Percentiles rank a stretch among this genome's conserved stretches.
Evolutionary conservation across 1,140 invertebrate genomes (phyloP).

Genomic region (Diplogasteroides magnus): DNA sequence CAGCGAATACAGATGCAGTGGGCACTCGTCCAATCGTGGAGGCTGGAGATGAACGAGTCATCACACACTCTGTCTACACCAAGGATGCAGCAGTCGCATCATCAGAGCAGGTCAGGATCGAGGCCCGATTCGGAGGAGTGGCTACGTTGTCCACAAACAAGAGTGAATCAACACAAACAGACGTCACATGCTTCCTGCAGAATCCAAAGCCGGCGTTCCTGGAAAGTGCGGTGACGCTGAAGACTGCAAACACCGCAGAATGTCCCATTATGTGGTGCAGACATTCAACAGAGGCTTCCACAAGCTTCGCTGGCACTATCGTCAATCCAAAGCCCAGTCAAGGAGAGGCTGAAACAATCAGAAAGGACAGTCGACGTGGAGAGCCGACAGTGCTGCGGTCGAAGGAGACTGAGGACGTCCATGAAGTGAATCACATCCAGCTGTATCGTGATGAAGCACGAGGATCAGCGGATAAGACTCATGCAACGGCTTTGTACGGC

Average conservation of each 20-base stretch:
- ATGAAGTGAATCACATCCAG: conserved; percentile 6
- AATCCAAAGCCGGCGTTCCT: not conserved
- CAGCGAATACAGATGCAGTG: conserved; percentile 14
- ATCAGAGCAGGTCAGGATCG: conserved; percentile 4
- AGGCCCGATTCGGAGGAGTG: conserved; percentile 14
- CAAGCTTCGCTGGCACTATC: conserved; percentile 16
- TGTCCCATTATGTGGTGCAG: conserved; percentile 14
- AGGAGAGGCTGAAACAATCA: not conserved
- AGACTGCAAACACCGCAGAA: not conserved
- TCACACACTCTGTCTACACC: conserved; percentile 17
- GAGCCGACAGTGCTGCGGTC: not conserved
- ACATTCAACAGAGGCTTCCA: conserved; percentile 23
- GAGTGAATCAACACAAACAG: not conserved
- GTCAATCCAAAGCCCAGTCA: not conserved
- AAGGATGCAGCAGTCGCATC: conserved; percentile 4
- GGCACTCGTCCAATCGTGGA: conserved; percentile 5
- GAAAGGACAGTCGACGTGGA: not conserved
- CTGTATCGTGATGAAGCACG: not conserved
- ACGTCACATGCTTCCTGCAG: not conserved
- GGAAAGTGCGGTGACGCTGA: not conserved
- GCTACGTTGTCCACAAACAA: conserved; percentile 11
- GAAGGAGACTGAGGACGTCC: conserved; percentile 6
- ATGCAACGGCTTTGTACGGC: not conserved
- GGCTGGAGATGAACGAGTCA: conserved; percentile 22
- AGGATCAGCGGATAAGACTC: not conserved